Conservation (phyloP, 2,113 vertebrate species). For the Campylomormyrus numenius region DNA sequence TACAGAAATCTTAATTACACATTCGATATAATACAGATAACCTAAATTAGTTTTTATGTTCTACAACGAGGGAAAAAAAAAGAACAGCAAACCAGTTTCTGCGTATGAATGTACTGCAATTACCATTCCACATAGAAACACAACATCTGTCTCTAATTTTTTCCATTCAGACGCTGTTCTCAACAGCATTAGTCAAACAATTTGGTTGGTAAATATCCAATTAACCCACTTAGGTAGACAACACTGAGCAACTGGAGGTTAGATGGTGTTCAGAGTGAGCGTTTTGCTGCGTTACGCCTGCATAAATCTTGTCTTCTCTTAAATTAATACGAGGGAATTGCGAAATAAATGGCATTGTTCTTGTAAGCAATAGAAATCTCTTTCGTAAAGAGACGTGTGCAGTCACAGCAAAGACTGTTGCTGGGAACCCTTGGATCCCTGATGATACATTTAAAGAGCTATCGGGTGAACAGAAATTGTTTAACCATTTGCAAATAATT, state of each 20-base stretch:
- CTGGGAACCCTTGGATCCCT: conserved; percentile 45
- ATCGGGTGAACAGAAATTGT: conserved; percentile 23
- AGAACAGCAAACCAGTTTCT: not conserved
- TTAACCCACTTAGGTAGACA: not conserved
- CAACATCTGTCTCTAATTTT: conserved; percentile 5
- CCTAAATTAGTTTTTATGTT: not conserved
- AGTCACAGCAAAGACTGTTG: conserved; percentile 40
- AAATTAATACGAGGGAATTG: not conserved
- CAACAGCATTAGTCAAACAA: not conserved
- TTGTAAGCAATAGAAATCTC: not conserved
- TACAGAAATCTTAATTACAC: not conserved
- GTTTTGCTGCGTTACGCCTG: not conserved
- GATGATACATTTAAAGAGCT: conserved; percentile 48
- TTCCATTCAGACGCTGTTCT: not conserved
- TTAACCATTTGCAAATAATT: conserved; percentile 17
- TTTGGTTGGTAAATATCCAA: conserved; percentile 2
- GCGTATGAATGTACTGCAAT: not conserved
- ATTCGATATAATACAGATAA: not conserved
- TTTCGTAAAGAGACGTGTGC: conserved; percentile 5
- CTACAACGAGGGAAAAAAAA: not conserved
- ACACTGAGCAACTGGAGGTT: not conserved
- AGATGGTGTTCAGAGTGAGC: not conserved
- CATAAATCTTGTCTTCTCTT: not conserved
- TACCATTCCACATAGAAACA: not conserved
- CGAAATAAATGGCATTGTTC: not conserved